Base-by-base conservation (phyloP, 2,113 vertebrate species). In the Tinamus guttatus region DNA sequence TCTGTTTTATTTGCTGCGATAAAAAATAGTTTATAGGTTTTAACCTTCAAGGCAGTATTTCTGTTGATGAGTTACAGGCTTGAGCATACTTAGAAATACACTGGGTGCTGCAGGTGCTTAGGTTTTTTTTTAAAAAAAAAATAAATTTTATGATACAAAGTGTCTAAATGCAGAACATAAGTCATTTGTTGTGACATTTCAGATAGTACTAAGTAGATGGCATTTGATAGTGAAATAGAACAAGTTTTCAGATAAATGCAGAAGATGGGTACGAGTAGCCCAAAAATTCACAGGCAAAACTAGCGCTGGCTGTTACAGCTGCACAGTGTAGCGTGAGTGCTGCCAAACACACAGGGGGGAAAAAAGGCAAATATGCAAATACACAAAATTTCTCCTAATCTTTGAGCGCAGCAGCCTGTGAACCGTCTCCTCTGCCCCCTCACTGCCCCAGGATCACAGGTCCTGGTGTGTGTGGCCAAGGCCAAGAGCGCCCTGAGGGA, bases 1-100 rank as follows among this genome's bases (percentile, higher is more conserved):
- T 86, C 32, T 87, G 10, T 77, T 32, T 84, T 91, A 85, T 15
- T 63, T 87, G 14, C 36, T 82, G 41, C 73, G 63, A 87, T 92
- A 64, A 54, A 77, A 63, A 67, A 34, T 20, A 3, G n/a, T 71
- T 76, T 89, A 36, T 91, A 63, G 28, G 87, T 67, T 87, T 87
- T 54, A 89, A 30, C 92, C 15, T 28, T 25, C 34, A 40, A 64
- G 90, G 14, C 24, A 30, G 1, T 73, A 76, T 81, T 89, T 49
- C 78, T 87, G 54, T 82, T 94, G 84, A 81, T 32, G 56, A 38
- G 51, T 88, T 77, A 60, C 41, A n/a, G 38, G 11, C 3, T 70
- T 85, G 60, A 17, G 43, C 36, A 8, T 75, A 45, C 68, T 91
- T 81, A 80, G 59, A 85, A 87, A 82, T 59, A 54, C 56, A 11